These are phyloP conservation scores for Arothron firmamentum DNA, from an alignment of 2,113 vertebrate genomes.

Conservation along the genomic window DNA sequence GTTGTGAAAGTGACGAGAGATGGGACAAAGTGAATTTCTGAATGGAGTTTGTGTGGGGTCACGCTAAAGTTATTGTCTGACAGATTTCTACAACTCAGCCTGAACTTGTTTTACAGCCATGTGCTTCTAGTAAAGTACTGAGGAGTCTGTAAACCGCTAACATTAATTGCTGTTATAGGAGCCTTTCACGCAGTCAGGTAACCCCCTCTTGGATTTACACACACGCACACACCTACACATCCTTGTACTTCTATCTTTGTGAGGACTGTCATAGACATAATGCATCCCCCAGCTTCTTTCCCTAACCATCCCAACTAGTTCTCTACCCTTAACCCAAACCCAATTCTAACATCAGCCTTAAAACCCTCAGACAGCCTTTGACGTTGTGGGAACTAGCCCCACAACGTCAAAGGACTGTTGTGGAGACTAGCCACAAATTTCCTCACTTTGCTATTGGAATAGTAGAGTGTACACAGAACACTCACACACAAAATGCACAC, in stretches of 20 bases:
- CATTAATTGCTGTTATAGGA: conserved; percentile 62
- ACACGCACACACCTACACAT: conserved; percentile 17
- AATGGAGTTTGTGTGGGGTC: conserved; percentile 18
- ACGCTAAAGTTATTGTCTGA: conserved; percentile 21
- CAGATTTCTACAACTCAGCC: conserved; percentile 24
- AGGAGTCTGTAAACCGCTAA: conserved; percentile 56
- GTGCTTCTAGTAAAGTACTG: conserved; percentile 50
- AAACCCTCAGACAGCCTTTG: no score
- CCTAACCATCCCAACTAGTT: no score
- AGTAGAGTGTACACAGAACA: no score
- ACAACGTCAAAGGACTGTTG: no score
- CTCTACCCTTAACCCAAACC: no score
- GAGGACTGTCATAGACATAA: no score
- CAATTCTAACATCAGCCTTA: no score
- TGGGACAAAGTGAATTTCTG: background rate
- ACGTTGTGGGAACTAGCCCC: no score
- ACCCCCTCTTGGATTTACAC: conserved; percentile 6
- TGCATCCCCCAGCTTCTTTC: no score
- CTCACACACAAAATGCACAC: no score
- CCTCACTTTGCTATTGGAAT: no score
- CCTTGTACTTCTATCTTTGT: background rate
- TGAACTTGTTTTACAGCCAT: conserved; percentile 39
- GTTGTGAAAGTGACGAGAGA: conserved; percentile 3
- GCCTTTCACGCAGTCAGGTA: conserved; percentile 34
- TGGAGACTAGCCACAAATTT: no score